Base-by-base conservation (phyloP, 2,888 invertebrate genomes). In the Stenchaetothrips biformis region DNA sequence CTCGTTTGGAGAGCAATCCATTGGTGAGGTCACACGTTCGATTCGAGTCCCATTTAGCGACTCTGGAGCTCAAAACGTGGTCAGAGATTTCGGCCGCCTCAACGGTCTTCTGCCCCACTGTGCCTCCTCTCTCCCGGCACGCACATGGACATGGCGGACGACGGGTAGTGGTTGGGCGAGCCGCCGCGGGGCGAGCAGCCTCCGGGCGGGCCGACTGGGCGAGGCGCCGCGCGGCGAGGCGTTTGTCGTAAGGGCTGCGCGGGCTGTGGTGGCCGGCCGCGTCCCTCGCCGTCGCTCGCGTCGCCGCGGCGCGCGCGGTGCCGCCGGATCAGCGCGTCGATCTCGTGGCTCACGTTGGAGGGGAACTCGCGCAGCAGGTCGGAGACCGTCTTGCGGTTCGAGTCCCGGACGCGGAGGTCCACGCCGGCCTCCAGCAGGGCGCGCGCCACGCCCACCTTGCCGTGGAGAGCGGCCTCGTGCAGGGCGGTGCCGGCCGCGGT, bases 391-490 rank as follows among this genome's bases (percentile, higher is more conserved):
- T 93, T 92, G 81, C 93, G 93, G 82, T 92, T 91, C 11, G 91
- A 90, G 86, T 98, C 95, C 47, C 92, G 91, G 78, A 95, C 93
- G 82, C 91, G 90, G 77, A 95, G 89, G 86, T 97, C 94, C 27
- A 95, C 94, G 0, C 95, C 96, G 83, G 92, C 90, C 82, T 93
- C 92, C 21, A 98, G 88, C 59, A 97, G 89, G 0, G 94, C 91
- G 80, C 93, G 90, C 37, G 96, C 96, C 25, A 97, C 96, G 81
- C 95, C 93, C 83, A 94, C 92, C 87, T 97, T 96, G 25, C 97
- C 97, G 86, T 93, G 96, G 47, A 96, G 90, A 0, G 96, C 96
- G 0, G 98, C 97, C 86, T 97, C 97, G 88, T 98, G 98, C 82
- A 98, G 89, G 0, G 97, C 95, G 8, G 96, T 96, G 0, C 98